phyloP scores from a whole-genome alignment of 2,888 invertebrate genomes.

The Hypomecis atomaria region DNA sequence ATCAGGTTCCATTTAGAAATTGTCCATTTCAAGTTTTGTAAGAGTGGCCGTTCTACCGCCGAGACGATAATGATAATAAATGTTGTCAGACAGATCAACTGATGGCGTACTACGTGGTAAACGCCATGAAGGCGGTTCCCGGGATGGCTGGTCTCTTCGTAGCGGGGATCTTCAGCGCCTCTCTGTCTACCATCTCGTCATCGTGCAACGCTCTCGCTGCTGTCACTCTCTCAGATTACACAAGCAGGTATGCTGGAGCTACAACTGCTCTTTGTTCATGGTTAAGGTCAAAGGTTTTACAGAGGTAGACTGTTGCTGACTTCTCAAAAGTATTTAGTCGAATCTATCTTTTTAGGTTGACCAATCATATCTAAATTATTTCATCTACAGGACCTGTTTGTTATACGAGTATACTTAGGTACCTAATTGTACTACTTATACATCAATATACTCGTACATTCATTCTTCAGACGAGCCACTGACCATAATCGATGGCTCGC shows the following conservation, averaged over 20 bases:
- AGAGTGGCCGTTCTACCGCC: too few species aligned
- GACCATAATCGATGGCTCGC: too few species aligned
- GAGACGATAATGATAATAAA: not conserved
- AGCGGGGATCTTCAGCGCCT: slow-evolving; percentile 95
- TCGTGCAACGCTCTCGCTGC: slow-evolving; percentile 95
- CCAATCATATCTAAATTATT: too few species aligned
- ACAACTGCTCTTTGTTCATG: too few species aligned
- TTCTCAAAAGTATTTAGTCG: not conserved
- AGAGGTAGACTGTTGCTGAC: not conserved
- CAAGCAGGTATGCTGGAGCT: slow-evolving; percentile 72
- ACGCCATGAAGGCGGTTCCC: slow-evolving; percentile 86
- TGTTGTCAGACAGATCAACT: slow-evolving; percentile 87
- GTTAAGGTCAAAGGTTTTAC: too few species aligned
- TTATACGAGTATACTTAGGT: too few species aligned
- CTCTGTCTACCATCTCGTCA: slow-evolving; percentile 95
- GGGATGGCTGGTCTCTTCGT: slow-evolving; percentile 95
- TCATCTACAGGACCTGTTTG: too few species aligned
- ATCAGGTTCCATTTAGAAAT: too few species aligned
- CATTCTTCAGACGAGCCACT: too few species aligned
- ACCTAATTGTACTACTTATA: too few species aligned
- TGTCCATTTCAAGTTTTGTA: not conserved
- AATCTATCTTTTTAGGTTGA: too few species aligned
- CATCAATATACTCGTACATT: too few species aligned
- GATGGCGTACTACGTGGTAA: slow-evolving; percentile 92
- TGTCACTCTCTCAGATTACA: slow-evolving; percentile 94